Evolutionary conservation across 2,888 invertebrate species (phyloP).

Genomic region (Gymnocheta viridis): DNA sequence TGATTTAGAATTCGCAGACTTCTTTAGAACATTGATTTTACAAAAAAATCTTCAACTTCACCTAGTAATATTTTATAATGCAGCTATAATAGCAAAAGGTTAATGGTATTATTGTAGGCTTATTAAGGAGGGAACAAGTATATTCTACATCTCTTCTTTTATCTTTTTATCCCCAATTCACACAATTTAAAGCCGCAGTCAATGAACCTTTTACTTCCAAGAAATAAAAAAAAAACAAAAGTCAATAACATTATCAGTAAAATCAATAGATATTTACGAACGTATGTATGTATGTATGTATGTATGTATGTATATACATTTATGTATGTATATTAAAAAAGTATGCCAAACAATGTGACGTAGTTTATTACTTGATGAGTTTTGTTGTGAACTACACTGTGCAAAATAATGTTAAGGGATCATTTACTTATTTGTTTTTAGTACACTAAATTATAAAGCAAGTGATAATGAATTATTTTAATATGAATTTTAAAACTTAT

Average conservation of each 20-base stretch:
- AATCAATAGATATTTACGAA: background rate
- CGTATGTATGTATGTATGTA: background rate
- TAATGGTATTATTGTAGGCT: background rate
- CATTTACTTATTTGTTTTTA: too few species aligned
- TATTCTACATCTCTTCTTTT: background rate
- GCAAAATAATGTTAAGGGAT: constrained; percentile 5
- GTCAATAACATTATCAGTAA: constrained; percentile 20
- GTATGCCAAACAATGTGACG: constrained; percentile 44
- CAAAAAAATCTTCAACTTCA: too few species aligned
- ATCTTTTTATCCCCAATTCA: constrained; percentile 20
- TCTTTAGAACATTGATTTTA: too few species aligned
- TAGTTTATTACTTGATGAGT: constrained; percentile 39
- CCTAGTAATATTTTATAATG: background rate
- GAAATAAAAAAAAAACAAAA: constrained; percentile 3
- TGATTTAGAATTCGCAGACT: too few species aligned
- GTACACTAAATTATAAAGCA: background rate
- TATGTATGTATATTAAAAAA: background rate
- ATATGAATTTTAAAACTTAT: constrained; percentile 3
- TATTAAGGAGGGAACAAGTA: background rate
- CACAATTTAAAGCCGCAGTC: constrained; percentile 51
- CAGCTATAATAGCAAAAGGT: background rate
- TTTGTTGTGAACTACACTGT: constrained; percentile 4
- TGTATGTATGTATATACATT: background rate
- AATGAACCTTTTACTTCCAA: constrained; percentile 48
- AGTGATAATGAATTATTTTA: background rate